A percentile compares a stretch with the other conserved stretches of the same genome.
Evolutionary conservation across 2,113 vertebrate genomes (phyloP).

Genomic region (Malurus elegans): DNA sequence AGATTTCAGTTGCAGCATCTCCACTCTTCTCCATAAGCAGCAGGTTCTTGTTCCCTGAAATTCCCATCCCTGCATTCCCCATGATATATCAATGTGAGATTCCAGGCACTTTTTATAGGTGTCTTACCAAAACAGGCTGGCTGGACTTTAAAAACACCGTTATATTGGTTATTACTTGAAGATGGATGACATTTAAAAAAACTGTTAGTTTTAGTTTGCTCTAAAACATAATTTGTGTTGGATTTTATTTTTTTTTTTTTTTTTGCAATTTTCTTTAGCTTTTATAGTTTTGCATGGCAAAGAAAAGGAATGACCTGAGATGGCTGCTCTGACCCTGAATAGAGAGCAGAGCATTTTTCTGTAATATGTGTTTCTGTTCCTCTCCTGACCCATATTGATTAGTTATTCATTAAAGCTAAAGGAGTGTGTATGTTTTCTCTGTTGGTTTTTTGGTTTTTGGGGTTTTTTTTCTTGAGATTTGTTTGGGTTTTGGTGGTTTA

Average conservation of each 20-base stretch:
- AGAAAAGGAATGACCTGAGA: neutral
- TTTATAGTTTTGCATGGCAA: neutral
- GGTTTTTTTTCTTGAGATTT: neutral
- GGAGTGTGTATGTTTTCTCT: accelerated
- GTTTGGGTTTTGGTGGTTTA: no score
- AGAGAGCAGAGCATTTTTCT: neutral
- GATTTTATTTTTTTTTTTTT: neutral
- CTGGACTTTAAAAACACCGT: neutral
- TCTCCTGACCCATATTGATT: neutral
- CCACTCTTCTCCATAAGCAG: neutral
- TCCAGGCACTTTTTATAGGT: neutral
- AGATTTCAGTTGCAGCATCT: neutral
- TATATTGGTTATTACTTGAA: neutral
- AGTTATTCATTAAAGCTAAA: neutral
- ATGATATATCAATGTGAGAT: neutral
- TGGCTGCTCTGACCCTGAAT: neutral
- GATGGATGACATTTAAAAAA: neutral
- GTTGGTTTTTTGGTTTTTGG: no score
- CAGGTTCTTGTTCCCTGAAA: neutral
- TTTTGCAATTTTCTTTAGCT: neutral
- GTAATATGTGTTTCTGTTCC: neutral
- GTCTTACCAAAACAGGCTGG: neutral
- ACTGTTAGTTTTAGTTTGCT: neutral
- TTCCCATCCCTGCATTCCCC: neutral
- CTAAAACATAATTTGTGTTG: neutral